Evolutionary conservation across 1,140 invertebrate genomes (phyloP).

Genomic region (Trypoxylus dichotomus): DNA sequence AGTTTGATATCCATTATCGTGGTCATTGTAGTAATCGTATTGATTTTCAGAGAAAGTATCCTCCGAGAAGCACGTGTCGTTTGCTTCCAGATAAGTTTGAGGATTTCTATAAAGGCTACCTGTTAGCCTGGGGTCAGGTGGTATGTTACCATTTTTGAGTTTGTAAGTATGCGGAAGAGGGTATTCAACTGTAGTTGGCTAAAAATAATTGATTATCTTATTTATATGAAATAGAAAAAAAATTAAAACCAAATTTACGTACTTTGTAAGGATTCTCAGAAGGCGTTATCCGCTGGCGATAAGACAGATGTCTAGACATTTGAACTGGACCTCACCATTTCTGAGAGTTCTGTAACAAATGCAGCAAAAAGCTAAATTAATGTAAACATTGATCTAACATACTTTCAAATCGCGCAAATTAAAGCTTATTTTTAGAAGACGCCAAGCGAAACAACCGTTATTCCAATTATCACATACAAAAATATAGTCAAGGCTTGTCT

Average conservation of each 20-base stretch:
- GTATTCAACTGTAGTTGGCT: conserved; percentile 30
- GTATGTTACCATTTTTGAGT: conserved; percentile 17
- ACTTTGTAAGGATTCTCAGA: conserved; percentile 43
- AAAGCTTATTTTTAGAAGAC: too few species aligned
- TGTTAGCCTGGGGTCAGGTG: conserved; percentile 7
- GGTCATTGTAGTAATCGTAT: conserved; percentile 32
- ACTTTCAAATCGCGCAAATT: neutral
- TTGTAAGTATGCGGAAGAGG: conserved; percentile 25
- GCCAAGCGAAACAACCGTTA: too few species aligned
- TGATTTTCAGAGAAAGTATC: conserved; percentile 37
- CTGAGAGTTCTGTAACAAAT: conserved; percentile 39
- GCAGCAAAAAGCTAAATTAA: conserved; percentile 5
- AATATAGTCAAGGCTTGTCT: too few species aligned
- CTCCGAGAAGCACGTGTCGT: conserved; percentile 43
- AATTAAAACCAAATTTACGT: neutral
- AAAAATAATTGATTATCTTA: neutral
- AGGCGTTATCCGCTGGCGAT: conserved; percentile 36
- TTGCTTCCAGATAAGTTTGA: conserved; percentile 16
- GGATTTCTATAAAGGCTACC: neutral
- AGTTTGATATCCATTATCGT: conserved; percentile 37
- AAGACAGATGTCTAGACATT: conserved; percentile 42
- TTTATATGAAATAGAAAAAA: too few species aligned
- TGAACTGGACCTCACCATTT: conserved; percentile 41
- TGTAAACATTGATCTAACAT: neutral
- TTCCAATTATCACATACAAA: too few species aligned